Conservation (phyloP, 2,888 invertebrate genomes). For the Pollenia amentaria region DNA sequence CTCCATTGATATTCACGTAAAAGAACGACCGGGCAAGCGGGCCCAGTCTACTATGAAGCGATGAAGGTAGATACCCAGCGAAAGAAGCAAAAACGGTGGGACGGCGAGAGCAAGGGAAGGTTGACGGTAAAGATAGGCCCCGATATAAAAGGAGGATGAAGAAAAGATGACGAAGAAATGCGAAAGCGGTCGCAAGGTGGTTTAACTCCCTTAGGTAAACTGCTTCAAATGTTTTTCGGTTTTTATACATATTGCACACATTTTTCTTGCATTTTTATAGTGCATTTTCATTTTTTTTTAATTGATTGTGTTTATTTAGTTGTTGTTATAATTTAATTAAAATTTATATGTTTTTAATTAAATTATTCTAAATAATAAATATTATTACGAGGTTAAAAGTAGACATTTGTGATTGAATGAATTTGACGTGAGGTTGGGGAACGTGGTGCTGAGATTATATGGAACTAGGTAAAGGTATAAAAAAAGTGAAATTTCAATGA, state of each 20-base stretch:
- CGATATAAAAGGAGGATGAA: no score
- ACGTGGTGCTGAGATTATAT: background rate
- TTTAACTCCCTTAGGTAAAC: no score
- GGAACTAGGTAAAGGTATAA: constrained; percentile 3
- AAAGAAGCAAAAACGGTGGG: no score
- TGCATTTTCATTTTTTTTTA: constrained; percentile 27
- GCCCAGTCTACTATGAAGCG: background rate
- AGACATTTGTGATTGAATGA: constrained; percentile 40
- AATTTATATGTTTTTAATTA: constrained; percentile 69
- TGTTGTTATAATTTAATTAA: constrained; percentile 73
- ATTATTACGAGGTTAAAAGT: constrained; percentile 66
- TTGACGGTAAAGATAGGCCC: no score
- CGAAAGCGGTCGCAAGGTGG: no score
- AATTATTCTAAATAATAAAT: constrained; percentile 71
- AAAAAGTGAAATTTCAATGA: constrained; percentile 31
- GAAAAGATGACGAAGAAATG: no score
- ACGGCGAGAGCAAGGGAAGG: no score
- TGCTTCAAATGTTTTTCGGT: no score
- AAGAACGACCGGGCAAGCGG: background rate
- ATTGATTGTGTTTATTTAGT: constrained; percentile 51
- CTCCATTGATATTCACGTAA: constrained; percentile 11
- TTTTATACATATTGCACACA: no score
- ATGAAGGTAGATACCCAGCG: no score
- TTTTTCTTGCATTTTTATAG: constrained; percentile 14
- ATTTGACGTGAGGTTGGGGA: background rate